Conservation (phyloP, 2,113 vertebrate species). For the Morphnarchus princeps region DNA sequence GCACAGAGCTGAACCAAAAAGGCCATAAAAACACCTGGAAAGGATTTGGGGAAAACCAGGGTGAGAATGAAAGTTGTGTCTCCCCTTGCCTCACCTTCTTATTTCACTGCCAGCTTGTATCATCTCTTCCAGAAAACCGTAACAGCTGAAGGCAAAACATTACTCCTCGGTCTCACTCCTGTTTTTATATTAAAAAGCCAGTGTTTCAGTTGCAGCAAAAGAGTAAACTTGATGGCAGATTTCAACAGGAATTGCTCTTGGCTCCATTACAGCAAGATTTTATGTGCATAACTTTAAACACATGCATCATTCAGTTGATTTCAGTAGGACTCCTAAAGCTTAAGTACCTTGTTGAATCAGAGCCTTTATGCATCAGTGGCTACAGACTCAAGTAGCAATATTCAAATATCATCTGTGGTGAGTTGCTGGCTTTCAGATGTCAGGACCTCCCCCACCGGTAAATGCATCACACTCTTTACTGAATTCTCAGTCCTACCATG, state of each 20-base stretch:
- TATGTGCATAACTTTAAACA: not conserved
- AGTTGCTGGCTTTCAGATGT: not conserved
- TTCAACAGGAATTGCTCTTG: not conserved
- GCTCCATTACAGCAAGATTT: not conserved
- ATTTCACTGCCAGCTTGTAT: not conserved
- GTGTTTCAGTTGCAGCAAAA: not conserved
- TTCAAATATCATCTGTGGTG: not conserved
- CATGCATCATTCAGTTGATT: conserved; percentile 6
- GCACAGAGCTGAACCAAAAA: not conserved
- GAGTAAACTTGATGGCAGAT: not conserved
- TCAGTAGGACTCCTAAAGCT: not conserved
- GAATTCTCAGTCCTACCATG: not conserved
- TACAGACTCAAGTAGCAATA: not conserved
- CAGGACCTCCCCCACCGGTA: not conserved
- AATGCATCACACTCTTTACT: not conserved
- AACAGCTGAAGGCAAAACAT: not conserved
- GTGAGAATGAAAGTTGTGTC: not conserved
- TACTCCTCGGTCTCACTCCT: not conserved
- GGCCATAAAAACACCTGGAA: not conserved
- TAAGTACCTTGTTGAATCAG: conserved; percentile 34
- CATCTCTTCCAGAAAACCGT: not conserved
- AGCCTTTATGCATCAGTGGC: not conserved
- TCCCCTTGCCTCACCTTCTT: not conserved
- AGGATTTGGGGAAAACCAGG: not conserved
- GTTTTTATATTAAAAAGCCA: not conserved